These are phyloP conservation scores for Diploptera punctata DNA, from an alignment of 2,888 invertebrate species.

Conservation along the genomic window DNA sequence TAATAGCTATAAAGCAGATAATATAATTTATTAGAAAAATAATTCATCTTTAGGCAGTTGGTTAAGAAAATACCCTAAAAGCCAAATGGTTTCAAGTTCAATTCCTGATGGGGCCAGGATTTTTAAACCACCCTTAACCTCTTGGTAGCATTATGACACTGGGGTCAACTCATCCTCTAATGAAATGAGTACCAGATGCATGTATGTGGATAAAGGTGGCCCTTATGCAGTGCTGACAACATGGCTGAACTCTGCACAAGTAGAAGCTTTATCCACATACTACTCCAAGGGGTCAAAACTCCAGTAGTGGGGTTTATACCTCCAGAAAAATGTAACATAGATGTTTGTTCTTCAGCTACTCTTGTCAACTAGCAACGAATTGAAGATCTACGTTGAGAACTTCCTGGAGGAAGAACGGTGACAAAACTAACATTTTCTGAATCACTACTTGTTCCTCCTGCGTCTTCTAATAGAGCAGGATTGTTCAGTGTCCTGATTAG, in stretches of 20 bases:
- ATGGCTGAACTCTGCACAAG: not conserved
- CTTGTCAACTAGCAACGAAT: not conserved
- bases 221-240: not conserved
- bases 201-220: not conserved
- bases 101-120: no score
- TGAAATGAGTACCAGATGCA: no score
- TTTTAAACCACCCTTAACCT: no score
- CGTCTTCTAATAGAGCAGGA: constrained; percentile 7
- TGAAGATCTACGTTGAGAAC: constrained; percentile 40
- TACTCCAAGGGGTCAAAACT: not conserved
- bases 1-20: no score
- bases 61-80: no score
- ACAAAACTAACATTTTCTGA: constrained; percentile 59
- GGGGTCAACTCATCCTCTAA: no score
- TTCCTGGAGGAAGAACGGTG: constrained; percentile 53
- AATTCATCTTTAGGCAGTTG: no score
- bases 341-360: no score
- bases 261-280: not conserved
- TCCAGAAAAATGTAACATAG: no score
- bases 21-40: no score
- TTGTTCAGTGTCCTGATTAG: not conserved
- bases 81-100: no score
- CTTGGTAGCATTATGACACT: not conserved
- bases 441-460: constrained; percentile 52
- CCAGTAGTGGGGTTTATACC: not conserved